Conservation (phyloP, 1,140 invertebrate genomes). For the Armadillidium nasatum region DNA sequence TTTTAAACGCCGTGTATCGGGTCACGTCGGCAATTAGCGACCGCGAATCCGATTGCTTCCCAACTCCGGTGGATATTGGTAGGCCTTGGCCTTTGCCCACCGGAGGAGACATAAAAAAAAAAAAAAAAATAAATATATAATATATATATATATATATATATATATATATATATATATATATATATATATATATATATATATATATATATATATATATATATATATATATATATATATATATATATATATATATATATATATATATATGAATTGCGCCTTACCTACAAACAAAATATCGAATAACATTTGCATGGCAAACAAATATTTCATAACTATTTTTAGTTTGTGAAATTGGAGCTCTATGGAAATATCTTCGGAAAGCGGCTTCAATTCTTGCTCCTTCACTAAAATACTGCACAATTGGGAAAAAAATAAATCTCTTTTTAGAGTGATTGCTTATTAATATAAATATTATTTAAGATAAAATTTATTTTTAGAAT, state of each 20-base stretch:
- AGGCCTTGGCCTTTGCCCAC: too few species aligned
- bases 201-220: background rate
- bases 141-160: too few species aligned
- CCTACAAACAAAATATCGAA: constrained; percentile 90
- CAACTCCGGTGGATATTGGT: too few species aligned
- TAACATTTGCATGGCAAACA: constrained; percentile 98
- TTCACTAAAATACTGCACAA: constrained; percentile 84
- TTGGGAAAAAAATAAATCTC: constrained; percentile 31
- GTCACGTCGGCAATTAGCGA: too few species aligned
- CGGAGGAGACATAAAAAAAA: too few species aligned
- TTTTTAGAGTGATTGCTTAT: too few species aligned
- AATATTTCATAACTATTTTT: constrained; percentile 84
- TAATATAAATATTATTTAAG: too few species aligned
- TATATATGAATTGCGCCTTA: background rate
- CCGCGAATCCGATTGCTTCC: too few species aligned
- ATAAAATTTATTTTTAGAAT: background rate
- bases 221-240: background rate
- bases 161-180: background rate
- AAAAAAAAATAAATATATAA: too few species aligned
- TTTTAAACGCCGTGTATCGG: too few species aligned
- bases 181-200: background rate
- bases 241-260: background rate
- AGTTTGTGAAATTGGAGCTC: constrained; percentile 71
- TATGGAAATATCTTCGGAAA: constrained; percentile 88
- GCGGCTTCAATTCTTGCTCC: constrained; percentile 95